These are phyloP conservation scores for Chlamydotis undulata DNA, from an alignment of 2,113 vertebrate genomes.

Conservation along the genomic window DNA sequence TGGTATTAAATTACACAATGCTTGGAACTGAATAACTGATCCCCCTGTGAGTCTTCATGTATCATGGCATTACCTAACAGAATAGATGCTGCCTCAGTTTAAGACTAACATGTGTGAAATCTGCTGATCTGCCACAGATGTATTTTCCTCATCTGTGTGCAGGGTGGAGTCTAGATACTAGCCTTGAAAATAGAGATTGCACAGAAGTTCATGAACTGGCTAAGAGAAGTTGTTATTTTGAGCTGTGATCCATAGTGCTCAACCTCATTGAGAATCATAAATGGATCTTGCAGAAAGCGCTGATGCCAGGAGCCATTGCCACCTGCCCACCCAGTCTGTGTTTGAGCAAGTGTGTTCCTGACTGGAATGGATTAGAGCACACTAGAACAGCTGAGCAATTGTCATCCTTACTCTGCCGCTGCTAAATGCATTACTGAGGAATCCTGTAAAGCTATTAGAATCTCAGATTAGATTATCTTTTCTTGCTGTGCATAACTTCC, in stretches of 20 bases:
- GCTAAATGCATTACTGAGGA: background rate
- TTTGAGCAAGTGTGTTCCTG: background rate
- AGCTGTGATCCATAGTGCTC: background rate
- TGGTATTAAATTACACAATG: background rate
- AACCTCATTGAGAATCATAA: background rate
- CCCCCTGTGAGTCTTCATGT: background rate
- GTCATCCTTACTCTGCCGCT: background rate
- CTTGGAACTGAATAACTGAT: background rate
- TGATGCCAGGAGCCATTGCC: background rate
- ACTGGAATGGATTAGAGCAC: background rate
- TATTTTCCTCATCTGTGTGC: background rate
- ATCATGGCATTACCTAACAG: background rate
- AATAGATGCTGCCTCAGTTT: background rate
- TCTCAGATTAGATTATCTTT: background rate
- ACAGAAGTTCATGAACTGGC: background rate
- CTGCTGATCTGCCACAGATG: background rate
- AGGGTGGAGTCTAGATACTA: background rate
- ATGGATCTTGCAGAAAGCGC: background rate
- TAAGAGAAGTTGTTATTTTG: background rate
- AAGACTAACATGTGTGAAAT: background rate
- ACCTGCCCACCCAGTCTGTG: background rate
- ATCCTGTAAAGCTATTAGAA: background rate
- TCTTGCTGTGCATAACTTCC: background rate
- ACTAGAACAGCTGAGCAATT: background rate
- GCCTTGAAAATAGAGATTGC: background rate